Conservation (phyloP, 2,797 vertebrate species). For the Pagetopsis macropterus region DNA sequence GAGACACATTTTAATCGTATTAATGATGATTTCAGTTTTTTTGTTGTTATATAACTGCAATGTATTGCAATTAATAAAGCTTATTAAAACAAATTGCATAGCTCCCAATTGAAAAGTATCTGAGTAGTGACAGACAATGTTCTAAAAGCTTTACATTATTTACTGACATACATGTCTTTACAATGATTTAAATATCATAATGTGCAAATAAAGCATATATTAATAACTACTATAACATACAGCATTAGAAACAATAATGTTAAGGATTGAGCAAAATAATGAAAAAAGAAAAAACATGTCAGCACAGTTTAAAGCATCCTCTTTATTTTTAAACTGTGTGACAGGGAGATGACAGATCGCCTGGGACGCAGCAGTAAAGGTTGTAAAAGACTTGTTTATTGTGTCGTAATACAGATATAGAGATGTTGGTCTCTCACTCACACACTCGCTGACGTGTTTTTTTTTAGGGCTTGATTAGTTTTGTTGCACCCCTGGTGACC, state of each 20-base stretch:
- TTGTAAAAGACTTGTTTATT: constrained; percentile 40
- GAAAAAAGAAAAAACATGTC: constrained; percentile 27
- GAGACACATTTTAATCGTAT: neutral
- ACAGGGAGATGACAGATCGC: constrained; percentile 39
- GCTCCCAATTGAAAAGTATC: neutral
- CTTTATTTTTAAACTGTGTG: constrained; percentile 82
- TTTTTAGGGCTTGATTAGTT: constrained; percentile 63
- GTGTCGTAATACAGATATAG: constrained; percentile 14
- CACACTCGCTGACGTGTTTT: constrained; percentile 47
- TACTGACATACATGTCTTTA: neutral
- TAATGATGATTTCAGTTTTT: neutral
- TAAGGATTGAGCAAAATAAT: constrained; percentile 34
- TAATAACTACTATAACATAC: constrained; percentile 30
- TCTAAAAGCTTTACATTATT: neutral
- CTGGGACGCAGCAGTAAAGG: constrained; percentile 38
- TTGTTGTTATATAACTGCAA: neutral
- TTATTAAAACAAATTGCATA: constrained; percentile 8
- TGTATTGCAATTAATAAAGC: constrained; percentile 5
- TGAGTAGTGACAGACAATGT: neutral
- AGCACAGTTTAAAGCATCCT: constrained; percentile 58
- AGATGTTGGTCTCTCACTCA: constrained; percentile 39
- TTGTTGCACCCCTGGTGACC: constrained; percentile 44
- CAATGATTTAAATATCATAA: constrained; percentile 4
- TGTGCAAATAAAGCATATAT: constrained; percentile 39
- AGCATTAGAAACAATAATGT: constrained; percentile 61